A percentile compares a stretch with the other conserved stretches of the same genome.
These are phyloP conservation scores for Lepus timidus DNA, from an alignment of 2,113 vertebrate species.

Conservation along the genomic window DNA sequence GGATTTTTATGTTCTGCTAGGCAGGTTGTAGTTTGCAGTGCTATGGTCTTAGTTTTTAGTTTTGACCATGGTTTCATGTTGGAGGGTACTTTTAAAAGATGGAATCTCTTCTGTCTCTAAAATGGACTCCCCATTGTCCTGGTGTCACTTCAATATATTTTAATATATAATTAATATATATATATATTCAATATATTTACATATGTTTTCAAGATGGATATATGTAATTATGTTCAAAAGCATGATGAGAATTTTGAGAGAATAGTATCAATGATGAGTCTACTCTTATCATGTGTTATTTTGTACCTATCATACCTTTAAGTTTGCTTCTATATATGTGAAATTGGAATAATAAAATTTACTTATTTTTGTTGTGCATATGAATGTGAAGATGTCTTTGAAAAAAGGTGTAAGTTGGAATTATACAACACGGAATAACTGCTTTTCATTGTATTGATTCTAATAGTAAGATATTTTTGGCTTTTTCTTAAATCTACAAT, in stretches of 20 bases:
- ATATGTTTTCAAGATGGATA: too few species aligned
- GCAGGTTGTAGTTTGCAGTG: too few species aligned
- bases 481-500: not conserved
- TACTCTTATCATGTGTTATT: not conserved
- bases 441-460: not conserved
- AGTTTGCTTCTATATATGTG: not conserved
- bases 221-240: not conserved
- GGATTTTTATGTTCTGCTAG: too few species aligned
- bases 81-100: too few species aligned
- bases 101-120: too few species aligned
- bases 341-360: not conserved
- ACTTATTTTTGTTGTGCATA: not conserved
- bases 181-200: too few species aligned
- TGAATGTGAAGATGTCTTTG: not conserved
- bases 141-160: too few species aligned
- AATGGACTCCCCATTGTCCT: too few species aligned
- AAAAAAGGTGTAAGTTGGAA: not conserved
- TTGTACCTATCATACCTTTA: not conserved
- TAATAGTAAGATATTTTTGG: not conserved
- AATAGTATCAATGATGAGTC: not conserved
- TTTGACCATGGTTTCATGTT: too few species aligned
- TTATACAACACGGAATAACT: not conserved
- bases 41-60: too few species aligned
- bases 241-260: not conserved
- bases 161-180: too few species aligned